These are phyloP conservation scores for Lacanobia oleracea DNA, from an alignment of 2,888 invertebrate species.

Conservation along the genomic window DNA sequence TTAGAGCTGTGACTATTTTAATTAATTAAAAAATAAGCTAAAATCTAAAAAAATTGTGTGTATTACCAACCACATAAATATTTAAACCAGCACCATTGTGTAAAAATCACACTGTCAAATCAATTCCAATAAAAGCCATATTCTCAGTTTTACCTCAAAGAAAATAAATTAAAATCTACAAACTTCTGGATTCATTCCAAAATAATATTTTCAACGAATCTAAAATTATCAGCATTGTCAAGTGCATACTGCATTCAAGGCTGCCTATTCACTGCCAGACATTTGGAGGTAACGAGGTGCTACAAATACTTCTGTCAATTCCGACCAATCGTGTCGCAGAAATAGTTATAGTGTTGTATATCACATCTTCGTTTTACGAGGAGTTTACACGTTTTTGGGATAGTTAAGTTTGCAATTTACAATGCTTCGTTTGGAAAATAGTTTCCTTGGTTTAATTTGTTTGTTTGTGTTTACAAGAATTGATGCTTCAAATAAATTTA, in stretches of 20 bases:
- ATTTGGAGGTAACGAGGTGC: slow-evolving; percentile 27
- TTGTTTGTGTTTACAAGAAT: not conserved
- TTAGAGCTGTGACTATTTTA: too few relatives aligned
- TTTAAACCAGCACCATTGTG: not conserved
- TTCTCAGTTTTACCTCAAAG: slow-evolving; percentile 5
- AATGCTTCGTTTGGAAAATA: slow-evolving; percentile 21
- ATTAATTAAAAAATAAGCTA: too few relatives aligned
- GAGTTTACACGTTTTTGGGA: slow-evolving; percentile 16
- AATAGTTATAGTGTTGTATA: slow-evolving; percentile 7
- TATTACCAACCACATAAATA: not conserved
- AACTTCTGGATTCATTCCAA: slow-evolving; percentile 72
- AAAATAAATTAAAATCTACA: slow-evolving; percentile 57
- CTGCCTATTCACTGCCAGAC: slow-evolving; percentile 53
- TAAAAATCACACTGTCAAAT: slow-evolving; percentile 5
- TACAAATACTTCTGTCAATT: slow-evolving; percentile 15
- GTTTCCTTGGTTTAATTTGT: not conserved
- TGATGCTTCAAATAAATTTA: too few relatives aligned
- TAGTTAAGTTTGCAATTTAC: slow-evolving; percentile 30
- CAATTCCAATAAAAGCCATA: slow-evolving; percentile 9
- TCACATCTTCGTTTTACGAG: slow-evolving; percentile 26
- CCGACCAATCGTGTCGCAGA: slow-evolving; percentile 18
- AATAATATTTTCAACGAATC: slow-evolving; percentile 71
- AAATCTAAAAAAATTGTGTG: not conserved
- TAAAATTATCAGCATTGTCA: slow-evolving; percentile 76
- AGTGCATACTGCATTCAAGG: slow-evolving; percentile 70